Conservation (phyloP, 2,888 invertebrate genomes). For the Brachypterus glaber region DNA sequence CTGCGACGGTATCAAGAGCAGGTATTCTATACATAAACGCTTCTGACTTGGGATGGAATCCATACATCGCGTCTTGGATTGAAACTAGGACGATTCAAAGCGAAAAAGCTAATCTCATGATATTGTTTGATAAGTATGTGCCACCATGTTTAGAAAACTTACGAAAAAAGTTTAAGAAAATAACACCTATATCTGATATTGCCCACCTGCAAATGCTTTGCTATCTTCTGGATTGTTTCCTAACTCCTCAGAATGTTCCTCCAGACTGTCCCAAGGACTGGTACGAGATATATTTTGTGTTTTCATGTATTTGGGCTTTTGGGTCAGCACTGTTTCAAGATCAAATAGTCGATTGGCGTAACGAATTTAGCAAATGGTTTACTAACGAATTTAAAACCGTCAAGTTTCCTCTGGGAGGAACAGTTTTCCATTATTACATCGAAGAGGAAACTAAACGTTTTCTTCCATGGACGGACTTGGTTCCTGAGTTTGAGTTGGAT, state of each 20-base stretch:
- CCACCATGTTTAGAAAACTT: conserved; percentile 70
- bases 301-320: conserved; percentile 86
- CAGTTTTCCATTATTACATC: conserved; percentile 83
- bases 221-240: conserved; percentile 73
- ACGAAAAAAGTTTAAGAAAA: conserved; percentile 70
- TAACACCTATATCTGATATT: conserved; percentile 84
- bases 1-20: conserved; percentile 90
- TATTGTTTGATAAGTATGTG: conserved; percentile 90
- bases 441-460: conserved; percentile 80
- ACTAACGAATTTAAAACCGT: conserved; percentile 83
- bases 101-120: conserved; percentile 70
- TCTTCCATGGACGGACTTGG: conserved; percentile 76
- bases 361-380: conserved; percentile 95
- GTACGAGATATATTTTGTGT: conserved; percentile 90
- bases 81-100: conserved; percentile 61
- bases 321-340: conserved; percentile 88
- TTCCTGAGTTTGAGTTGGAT: conserved; percentile 72
- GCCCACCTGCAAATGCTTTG: conserved; percentile 84
- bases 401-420: conserved; percentile 73
- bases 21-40: conserved; percentile 93
- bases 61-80: conserved; percentile 84
- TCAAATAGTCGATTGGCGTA: conserved; percentile 82
- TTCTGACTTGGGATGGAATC: conserved; percentile 90
- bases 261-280: conserved; percentile 87
- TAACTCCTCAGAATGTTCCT: conserved; percentile 72